Evolutionary conservation across 2,113 vertebrate genomes (phyloP).

Genomic region (Todiramphus saurophagus): DNA sequence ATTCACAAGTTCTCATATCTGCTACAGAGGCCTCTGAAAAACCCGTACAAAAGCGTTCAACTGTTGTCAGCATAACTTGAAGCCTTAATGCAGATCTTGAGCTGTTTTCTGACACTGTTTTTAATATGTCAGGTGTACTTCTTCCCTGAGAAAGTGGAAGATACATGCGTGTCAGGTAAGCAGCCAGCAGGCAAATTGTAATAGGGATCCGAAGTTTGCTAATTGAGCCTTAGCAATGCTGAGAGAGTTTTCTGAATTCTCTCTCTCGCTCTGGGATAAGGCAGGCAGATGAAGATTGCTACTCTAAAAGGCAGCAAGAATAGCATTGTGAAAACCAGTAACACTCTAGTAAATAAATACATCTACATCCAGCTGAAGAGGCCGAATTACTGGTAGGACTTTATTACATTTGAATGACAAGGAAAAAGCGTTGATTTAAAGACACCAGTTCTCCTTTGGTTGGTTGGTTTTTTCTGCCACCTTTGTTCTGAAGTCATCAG

Average conservation of each 20-base stretch:
- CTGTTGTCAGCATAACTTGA: neutral
- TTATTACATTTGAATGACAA: neutral
- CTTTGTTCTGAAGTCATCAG: neutral
- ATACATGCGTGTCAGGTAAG: neutral
- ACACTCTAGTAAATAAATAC: neutral
- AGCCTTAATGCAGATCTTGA: neutral
- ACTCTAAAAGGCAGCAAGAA: neutral
- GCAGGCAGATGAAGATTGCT: neutral
- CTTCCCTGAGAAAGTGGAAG: neutral
- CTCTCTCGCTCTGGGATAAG: neutral
- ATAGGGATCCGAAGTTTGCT: neutral
- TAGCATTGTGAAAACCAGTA: neutral
- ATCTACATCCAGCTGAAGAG: neutral
- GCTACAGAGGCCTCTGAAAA: neutral
- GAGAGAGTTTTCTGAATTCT: neutral
- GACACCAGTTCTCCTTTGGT: neutral
- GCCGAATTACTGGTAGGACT: neutral
- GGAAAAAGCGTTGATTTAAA: neutral
- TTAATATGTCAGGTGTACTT: neutral
- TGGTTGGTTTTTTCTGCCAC: rapidly evolving
- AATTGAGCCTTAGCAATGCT: neutral
- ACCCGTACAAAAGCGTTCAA: neutral
- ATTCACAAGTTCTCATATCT: neutral
- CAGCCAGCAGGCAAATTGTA: neutral
- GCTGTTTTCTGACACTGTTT: neutral